Evolutionary conservation across 2,797 vertebrate species (phyloP), one percentile per base, ranked within the genome.

Genomic region (Enteromius argenteus): DNA sequence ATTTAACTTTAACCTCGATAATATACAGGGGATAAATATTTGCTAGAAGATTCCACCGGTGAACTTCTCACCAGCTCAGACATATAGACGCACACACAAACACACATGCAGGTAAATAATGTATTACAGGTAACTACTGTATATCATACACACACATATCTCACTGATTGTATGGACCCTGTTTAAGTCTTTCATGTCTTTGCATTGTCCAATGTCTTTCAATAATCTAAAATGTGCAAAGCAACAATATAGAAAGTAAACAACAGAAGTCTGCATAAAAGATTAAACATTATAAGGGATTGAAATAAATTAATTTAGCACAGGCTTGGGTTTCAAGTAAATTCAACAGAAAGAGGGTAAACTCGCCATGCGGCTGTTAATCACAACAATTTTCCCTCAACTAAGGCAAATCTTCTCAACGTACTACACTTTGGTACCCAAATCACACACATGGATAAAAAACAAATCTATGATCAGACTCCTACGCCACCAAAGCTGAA

Each of bases 61-160:
- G 49, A 10, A 11, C 19, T 60, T 46, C 39, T 87, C 49, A 76
- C 60, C 37, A 67, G 56, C 4, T 72, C 74, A 81, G 42, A 79
- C 23, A 87, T 89, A 87, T 90, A 89, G 81, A 81, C 80, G 85
- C 86, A 88, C 87, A 86, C 89, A 86, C 81, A 81, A 49, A 67
- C 68, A 30, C 76, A 77, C 83, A 86, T 44, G 87, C 81, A 87
- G 80, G 62, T 58, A 56, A 46, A 83, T 69, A 8, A 66, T 83
- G 49, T 58, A 17, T 62, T 60, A 62, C 80, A 73, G 56, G 14
- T 23, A 32, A n/a, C 49, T 79, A 37, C 44, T 79, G 77, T 66
- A 51, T 83, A 77, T 77, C 84, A 80, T 6, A 79, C 74, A 74
- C 79, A 82, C 46, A 74, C 42, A 79, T 23, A 66, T 39, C 30